Evolutionary conservation across 1,140 invertebrate species (phyloP).

Genomic region (Drosophila nebulosa): DNA sequence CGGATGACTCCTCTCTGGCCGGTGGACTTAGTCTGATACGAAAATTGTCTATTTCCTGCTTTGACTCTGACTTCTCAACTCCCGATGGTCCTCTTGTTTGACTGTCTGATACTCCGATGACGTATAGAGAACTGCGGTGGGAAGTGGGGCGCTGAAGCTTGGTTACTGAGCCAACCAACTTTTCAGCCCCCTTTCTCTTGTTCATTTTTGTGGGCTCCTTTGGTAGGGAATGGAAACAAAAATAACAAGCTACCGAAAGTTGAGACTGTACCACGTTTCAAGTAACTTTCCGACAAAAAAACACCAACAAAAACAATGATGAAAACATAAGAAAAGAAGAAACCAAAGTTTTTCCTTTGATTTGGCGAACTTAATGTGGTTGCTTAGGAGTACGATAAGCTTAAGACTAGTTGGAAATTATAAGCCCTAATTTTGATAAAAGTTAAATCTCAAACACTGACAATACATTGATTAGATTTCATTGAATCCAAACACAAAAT

Average conservation of each 20-base stretch:
- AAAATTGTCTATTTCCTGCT: slow-evolving; percentile 75
- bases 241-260: slow-evolving; percentile 41
- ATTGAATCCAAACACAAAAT: too few species aligned
- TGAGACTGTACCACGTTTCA: slow-evolving; percentile 25
- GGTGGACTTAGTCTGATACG: slow-evolving; percentile 45
- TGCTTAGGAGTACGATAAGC: slow-evolving; percentile 1
- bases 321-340: not conserved
- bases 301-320: slow-evolving; percentile 14
- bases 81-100: slow-evolving; percentile 4
- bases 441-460: not conserved
- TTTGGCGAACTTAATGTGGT: slow-evolving; percentile 27
- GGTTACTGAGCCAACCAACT: slow-evolving; percentile 22
- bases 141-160: too few species aligned
- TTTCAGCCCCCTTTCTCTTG: not conserved
- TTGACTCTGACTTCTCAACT: slow-evolving; percentile 39
- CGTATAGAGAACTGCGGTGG: not conserved
- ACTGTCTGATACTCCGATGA: not conserved
- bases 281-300: slow-evolving; percentile 36
- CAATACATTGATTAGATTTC: too few species aligned
- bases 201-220: not conserved
- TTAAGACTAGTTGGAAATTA: not conserved
- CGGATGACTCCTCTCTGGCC: too few species aligned
- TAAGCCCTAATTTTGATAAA: not conserved
- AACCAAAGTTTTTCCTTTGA: slow-evolving; percentile 5
- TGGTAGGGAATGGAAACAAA: slow-evolving; percentile 15